Evolutionary conservation across 2,113 vertebrate genomes (phyloP).

Genomic region (Apus apus): DNA sequence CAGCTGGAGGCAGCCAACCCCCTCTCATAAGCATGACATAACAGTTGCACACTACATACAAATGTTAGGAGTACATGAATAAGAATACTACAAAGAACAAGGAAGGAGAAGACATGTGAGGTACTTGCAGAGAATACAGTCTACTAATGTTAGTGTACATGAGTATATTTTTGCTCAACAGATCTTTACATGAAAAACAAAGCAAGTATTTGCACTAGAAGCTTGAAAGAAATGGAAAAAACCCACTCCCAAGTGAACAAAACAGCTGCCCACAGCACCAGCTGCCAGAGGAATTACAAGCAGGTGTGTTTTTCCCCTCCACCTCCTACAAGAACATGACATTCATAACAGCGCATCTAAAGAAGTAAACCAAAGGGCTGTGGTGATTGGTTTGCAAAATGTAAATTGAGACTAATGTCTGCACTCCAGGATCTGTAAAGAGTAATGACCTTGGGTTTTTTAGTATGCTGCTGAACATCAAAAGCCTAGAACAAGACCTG

Average conservation of each 20-base stretch:
- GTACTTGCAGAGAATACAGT: conserved; percentile 66
- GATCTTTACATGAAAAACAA: conserved; percentile 59
- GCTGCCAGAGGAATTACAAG: conserved; percentile 69
- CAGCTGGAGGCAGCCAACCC: conserved; percentile 71
- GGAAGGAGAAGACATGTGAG: conserved; percentile 72
- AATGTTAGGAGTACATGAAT: conserved; percentile 70
- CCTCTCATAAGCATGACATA: conserved; percentile 75
- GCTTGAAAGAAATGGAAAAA: conserved; percentile 43
- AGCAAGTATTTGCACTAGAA: conserved; percentile 58
- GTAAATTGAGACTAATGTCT: background rate
- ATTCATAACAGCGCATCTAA: background rate
- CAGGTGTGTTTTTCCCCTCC: conserved; percentile 41
- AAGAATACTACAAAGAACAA: conserved; percentile 61
- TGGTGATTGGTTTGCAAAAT: background rate
- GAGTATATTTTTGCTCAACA: conserved; percentile 48
- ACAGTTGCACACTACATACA: conserved; percentile 80
- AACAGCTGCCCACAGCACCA: conserved; percentile 80
- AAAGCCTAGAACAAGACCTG: background rate
- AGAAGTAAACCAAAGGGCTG: conserved; percentile 23
- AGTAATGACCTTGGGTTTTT: background rate
- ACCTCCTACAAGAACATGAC: background rate
- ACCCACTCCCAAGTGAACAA: conserved; percentile 36
- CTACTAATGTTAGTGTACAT: conserved; percentile 46
- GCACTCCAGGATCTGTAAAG: background rate
- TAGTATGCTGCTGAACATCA: background rate